Evolutionary conservation across 2,888 invertebrate species (phyloP), one percentile per base, ranked within the genome.

Genomic region (Heliconius aoede): DNA sequence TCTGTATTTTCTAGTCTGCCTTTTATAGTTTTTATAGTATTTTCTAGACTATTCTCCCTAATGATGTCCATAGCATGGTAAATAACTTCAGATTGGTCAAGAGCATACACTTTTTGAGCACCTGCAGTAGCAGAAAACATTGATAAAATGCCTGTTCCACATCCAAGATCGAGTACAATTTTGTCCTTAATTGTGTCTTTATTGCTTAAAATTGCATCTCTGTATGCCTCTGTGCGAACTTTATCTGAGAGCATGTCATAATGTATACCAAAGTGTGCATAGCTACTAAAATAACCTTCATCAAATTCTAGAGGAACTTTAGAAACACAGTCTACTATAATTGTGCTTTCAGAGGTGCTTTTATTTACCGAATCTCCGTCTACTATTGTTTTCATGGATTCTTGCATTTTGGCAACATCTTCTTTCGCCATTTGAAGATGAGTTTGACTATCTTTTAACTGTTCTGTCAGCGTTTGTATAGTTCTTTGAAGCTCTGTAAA

Each of bases 51-150:
- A 88, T 98, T 98, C 90, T 98, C 97, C 85, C 97, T 97, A 51
- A 99, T 96, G 83, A 99, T 99, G 88, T 98, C 98, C 95, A 98
- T 97, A 4, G 99, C 99, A 87, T 99, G 97, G 86, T 98, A 98
- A 80, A 99, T 97, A 80, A 99, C 98, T 84, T 98, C 98, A 0
- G 99, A 99, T 89, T 98, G 98, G 89, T 99, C 99, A 81, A 99
- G 96, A 82, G 98, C 99, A 86, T 97, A 97, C 8, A 99, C 98
- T 91, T 95, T 96, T 78, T 96, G 95, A 62, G 99, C 99, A 36
- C 99, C 99, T 30, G 99, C 98, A 86, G 97, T 96, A 18, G 99
- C 99, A 81, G 98, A 97, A 95, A 99, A 99, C 98, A 99, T 99
- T 21, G 99, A 99, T 32, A 99, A 94, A 82, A 99, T 99, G 40